A percentile compares a stretch with the other conserved stretches of the same genome.
These are phyloP conservation scores for Muntiacus muntjak DNA, from an alignment of 2,113 vertebrate species.

Conservation along the genomic window DNA sequence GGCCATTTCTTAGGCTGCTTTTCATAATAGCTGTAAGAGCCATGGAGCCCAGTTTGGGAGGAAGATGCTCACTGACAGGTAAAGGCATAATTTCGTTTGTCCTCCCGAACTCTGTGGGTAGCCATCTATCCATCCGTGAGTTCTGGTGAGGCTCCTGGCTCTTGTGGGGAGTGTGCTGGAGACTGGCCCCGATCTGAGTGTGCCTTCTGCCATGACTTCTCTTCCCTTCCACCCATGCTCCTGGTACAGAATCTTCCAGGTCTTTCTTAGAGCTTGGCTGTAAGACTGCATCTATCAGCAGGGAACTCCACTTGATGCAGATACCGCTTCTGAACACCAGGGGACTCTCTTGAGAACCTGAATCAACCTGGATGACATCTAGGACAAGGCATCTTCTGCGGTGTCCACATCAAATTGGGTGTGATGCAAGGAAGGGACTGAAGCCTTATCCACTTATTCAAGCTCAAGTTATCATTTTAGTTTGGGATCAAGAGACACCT, in stretches of 20 bases:
- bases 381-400: neutral
- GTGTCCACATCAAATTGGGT: neutral
- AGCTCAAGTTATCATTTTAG: neutral
- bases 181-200: neutral
- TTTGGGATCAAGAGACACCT: neutral
- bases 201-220: neutral
- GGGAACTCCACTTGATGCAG: neutral
- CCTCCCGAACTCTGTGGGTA: neutral
- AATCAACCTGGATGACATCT: neutral
- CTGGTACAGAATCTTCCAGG: neutral
- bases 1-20: neutral
- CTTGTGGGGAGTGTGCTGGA: neutral
- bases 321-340: neutral
- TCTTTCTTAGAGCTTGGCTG: too few species aligned
- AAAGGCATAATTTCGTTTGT: neutral
- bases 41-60: neutral
- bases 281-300: rapidly evolving
- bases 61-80: neutral
- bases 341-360: neutral
- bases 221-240: rapidly evolving
- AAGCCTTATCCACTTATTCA: neutral
- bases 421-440: neutral
- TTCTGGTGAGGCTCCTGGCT: neutral
- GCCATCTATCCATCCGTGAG: neutral
- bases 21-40: neutral